Percentiles rank a stretch among this genome's conserved stretches.
phyloP scores from a whole-genome alignment of 2,888 invertebrate genomes.

The Thereva unica region DNA sequence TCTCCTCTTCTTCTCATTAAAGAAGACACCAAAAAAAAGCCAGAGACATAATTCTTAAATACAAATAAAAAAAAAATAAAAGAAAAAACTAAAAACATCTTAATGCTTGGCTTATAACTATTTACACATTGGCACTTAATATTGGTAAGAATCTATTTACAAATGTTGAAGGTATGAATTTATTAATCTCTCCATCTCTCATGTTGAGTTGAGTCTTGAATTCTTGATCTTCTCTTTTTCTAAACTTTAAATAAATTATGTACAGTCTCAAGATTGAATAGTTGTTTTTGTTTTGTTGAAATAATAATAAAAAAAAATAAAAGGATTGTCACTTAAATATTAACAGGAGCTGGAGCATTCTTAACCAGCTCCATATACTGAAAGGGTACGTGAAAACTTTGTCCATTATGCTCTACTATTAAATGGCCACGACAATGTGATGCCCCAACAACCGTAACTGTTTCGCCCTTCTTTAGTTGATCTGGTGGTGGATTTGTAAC shows the following conservation, averaged over 20 bases:
- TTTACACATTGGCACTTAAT: constrained; percentile 36
- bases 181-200: too few species aligned
- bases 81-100: not conserved
- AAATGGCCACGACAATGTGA: constrained; percentile 85
- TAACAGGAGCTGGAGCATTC: constrained; percentile 44
- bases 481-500: constrained; percentile 51
- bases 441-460: constrained; percentile 85
- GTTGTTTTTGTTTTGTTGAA: not conserved
- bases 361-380: constrained; percentile 75
- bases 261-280: constrained; percentile 48
- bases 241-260: constrained; percentile 46
- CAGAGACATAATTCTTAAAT: too few species aligned
- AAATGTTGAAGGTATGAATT: not conserved
- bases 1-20: too few species aligned
- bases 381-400: constrained; percentile 78
- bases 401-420: constrained; percentile 78
- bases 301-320: not conserved
- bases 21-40: too few species aligned
- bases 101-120: constrained; percentile 10
- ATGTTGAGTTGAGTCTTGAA: not conserved
- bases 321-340: constrained; percentile 41
- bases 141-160: constrained; percentile 30
- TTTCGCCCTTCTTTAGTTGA: constrained; percentile 78
- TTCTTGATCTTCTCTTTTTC: not conserved
- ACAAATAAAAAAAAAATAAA: too few species aligned